Percentiles rank a stretch among this genome's conserved stretches.
These are phyloP conservation scores for Drosophila koepferae DNA, from an alignment of 2,888 invertebrate species.

Conservation along the genomic window DNA sequence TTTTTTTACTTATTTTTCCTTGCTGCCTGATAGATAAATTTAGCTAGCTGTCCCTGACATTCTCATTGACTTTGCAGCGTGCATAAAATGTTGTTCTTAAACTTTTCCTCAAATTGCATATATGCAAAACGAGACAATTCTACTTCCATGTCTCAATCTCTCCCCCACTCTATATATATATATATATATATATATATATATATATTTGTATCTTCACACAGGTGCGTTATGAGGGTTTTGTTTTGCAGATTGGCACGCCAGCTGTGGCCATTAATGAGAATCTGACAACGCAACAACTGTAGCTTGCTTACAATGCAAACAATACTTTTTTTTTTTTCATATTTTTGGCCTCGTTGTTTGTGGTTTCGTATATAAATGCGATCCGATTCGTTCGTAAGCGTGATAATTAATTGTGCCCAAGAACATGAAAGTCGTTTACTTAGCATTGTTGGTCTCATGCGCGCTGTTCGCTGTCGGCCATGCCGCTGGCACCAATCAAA, in stretches of 20 bases:
- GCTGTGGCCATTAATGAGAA: constrained; percentile 18
- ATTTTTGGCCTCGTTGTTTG: constrained; percentile 21
- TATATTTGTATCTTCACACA: constrained; percentile 7
- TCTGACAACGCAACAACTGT: constrained; percentile 11
- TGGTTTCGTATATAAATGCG: constrained; percentile 33
- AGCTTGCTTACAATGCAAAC: constrained; percentile 10
- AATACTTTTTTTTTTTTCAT: not conserved
- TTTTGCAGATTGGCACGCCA: constrained; percentile 11
- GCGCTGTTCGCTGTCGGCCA: constrained; percentile 14
- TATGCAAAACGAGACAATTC: not conserved
- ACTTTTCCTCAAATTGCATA: constrained; percentile 16
- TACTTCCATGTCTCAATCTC: not conserved
- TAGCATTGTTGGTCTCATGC: constrained; percentile 32
- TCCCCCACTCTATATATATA: not conserved
- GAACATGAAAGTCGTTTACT: constrained; percentile 53
- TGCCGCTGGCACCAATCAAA: constrained; percentile 39
- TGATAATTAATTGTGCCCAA: constrained; percentile 20
- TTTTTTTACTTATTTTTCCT: not conserved
- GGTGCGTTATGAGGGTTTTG: constrained; percentile 13
- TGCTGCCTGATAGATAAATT: constrained; percentile 36
- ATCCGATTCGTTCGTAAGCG: not conserved
- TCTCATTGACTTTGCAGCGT: constrained; percentile 39
- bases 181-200: not conserved
- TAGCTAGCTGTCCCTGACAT: constrained; percentile 37
- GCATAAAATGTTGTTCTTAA: constrained; percentile 7